phyloP scores from a whole-genome alignment of 2,797 vertebrate genomes.

The Coendou prehensilis region DNA sequence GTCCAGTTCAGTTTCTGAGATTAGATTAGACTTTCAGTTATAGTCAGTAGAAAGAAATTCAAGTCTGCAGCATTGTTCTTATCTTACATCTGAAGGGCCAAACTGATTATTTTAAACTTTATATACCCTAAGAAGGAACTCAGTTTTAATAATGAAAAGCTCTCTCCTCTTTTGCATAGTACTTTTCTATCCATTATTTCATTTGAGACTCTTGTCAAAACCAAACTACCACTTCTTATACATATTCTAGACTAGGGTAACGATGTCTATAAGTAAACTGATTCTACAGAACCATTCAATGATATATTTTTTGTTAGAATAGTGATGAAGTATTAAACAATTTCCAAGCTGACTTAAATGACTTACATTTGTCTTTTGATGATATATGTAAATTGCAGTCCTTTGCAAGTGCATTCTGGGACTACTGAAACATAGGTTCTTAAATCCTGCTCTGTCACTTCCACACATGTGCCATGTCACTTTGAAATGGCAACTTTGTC shows the following conservation, averaged over 20 bases:
- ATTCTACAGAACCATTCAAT: background rate
- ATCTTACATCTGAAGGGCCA: background rate
- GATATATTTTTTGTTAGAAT: background rate
- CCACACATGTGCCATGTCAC: background rate
- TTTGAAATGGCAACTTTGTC: background rate
- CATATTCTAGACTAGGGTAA: background rate
- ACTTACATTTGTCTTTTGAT: background rate
- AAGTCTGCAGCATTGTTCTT: background rate
- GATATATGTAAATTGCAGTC: background rate
- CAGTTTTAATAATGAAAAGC: constrained; percentile 33
- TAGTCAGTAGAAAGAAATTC: background rate
- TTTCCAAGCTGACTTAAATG: constrained; percentile 26
- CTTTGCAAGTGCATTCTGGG: background rate
- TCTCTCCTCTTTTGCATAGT: constrained; percentile 29
- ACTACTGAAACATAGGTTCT: background rate
- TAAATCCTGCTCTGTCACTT: background rate
- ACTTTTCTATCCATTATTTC: constrained; percentile 42
- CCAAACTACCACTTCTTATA: background rate
- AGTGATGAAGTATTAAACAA: background rate
- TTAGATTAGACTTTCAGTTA: constrained; percentile 25
- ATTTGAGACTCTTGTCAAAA: background rate
- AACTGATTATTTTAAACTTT: constrained; percentile 49
- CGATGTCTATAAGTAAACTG: background rate
- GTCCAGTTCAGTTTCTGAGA: background rate
- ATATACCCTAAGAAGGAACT: constrained; percentile 8